Evolutionary conservation across 2,113 vertebrate genomes (phyloP).

Genomic region (Vulpes ferrilata): DNA sequence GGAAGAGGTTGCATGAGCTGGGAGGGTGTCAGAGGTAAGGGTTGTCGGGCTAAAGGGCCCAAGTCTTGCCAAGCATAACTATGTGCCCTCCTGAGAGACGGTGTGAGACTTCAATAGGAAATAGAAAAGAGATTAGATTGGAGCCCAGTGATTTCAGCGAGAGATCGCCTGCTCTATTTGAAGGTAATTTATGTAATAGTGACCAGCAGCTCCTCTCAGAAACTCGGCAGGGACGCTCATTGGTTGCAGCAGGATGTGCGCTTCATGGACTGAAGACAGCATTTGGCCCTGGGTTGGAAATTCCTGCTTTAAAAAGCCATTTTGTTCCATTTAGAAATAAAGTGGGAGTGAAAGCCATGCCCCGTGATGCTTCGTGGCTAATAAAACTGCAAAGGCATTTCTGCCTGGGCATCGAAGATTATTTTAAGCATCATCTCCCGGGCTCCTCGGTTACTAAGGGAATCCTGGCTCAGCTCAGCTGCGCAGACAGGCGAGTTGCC

Average conservation of each 20-base stretch:
- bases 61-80: conserved; percentile 4
- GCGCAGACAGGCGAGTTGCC: conserved; percentile 68
- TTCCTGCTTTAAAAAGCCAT: conserved; percentile 61
- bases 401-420: conserved; percentile 66
- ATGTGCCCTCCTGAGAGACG: conserved; percentile 31
- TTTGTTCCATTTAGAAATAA: conserved; percentile 75
- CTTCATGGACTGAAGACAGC: neutral
- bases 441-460: conserved; percentile 76
- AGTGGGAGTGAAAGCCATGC: conserved; percentile 66
- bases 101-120: conserved; percentile 7
- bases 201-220: neutral
- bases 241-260: neutral
- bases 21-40: neutral
- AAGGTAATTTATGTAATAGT: conserved; percentile 62
- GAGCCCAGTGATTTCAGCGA: conserved; percentile 18
- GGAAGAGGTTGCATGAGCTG: neutral
- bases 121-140: conserved; percentile 51
- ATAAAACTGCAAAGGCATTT: conserved; percentile 75
- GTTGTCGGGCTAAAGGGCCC: neutral
- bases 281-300: conserved; percentile 45
- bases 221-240: neutral
- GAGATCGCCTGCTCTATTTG: neutral
- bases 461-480: conserved; percentile 65
- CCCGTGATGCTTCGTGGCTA: conserved; percentile 66
- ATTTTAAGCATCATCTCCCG: conserved; percentile 77